A percentile compares a stretch with the other conserved stretches of the same genome.
Conservation (phyloP, 2,888 invertebrate species). For the Caenorhabditis sp. region DNA sequence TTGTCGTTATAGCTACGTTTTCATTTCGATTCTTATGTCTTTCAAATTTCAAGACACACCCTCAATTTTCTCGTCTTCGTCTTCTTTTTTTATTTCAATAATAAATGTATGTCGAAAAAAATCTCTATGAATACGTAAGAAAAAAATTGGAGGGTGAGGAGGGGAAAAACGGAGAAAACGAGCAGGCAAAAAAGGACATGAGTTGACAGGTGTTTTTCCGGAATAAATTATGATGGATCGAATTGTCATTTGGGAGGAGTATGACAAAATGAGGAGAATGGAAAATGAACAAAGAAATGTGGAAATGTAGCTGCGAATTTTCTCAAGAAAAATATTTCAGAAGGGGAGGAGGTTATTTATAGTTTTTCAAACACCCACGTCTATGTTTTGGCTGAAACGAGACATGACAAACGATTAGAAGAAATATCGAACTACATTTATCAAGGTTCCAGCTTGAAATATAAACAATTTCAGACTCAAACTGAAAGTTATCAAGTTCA, state of each 20-base stretch:
- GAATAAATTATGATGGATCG: neutral
- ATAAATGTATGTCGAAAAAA: neutral
- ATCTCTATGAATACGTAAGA: neutral
- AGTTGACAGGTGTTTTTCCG: neutral
- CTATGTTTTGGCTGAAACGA: no score
- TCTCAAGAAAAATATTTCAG: no score
- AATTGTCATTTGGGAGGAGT: neutral
- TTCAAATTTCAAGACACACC: conserved; percentile 1
- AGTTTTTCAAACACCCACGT: no score
- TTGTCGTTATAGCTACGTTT: neutral
- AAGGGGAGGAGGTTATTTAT: no score
- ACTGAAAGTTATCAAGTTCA: no score
- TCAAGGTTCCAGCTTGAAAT: no score
- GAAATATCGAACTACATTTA: no score
- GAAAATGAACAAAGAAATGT: neutral
- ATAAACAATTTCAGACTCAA: no score
- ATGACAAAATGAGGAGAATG: neutral
- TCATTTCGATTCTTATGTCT: neutral
- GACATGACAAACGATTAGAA: no score
- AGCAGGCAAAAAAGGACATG: neutral
- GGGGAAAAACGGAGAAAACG: neutral
- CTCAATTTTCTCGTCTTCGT: neutral
- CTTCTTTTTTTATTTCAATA: neutral
- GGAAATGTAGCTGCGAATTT: no score
- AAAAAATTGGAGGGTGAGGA: neutral